phyloP scores from a whole-genome alignment of 2,888 invertebrate genomes.

The Syrphus vitripennis region DNA sequence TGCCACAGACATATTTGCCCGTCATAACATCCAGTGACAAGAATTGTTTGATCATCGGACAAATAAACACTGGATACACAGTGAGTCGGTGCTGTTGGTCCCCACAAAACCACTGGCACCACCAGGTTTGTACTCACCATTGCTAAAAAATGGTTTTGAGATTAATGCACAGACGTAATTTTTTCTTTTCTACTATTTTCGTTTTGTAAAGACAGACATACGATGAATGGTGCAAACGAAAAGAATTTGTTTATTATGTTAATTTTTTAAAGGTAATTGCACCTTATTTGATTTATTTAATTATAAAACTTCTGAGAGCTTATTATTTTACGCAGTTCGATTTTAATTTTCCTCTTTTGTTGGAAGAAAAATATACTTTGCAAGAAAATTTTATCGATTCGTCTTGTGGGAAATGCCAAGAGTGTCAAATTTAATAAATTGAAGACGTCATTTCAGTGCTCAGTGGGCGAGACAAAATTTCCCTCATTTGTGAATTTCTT shows the following conservation, averaged over 20 bases:
- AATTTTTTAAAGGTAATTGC: neutral
- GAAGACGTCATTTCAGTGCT: constrained; percentile 24
- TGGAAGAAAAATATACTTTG: constrained; percentile 19
- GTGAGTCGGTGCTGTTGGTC: constrained; percentile 96
- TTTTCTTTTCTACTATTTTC: neutral
- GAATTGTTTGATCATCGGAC: constrained; percentile 94
- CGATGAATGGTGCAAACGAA: neutral
- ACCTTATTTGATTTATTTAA: neutral
- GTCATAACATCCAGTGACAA: constrained; percentile 98
- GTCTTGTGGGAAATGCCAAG: constrained; percentile 58
- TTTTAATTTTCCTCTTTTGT: constrained; percentile 15
- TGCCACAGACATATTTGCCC: constrained; percentile 99
- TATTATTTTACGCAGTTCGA: neutral
- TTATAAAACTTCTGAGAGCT: neutral
- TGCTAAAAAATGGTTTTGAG: constrained; percentile 46
- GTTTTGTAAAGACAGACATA: neutral
- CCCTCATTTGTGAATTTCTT: no score
- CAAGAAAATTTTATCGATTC: constrained; percentile 67
- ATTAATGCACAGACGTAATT: neutral
- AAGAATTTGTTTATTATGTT: neutral
- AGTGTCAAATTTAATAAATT: constrained; percentile 28
- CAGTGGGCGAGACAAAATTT: neutral
- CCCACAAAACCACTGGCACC: constrained; percentile 99
- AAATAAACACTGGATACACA: constrained; percentile 96
- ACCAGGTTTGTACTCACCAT: constrained; percentile 95